Evolutionary conservation across 2,113 vertebrate species (phyloP), one percentile per base, ranked within the genome.

Genomic region (Panthera uncia): DNA sequence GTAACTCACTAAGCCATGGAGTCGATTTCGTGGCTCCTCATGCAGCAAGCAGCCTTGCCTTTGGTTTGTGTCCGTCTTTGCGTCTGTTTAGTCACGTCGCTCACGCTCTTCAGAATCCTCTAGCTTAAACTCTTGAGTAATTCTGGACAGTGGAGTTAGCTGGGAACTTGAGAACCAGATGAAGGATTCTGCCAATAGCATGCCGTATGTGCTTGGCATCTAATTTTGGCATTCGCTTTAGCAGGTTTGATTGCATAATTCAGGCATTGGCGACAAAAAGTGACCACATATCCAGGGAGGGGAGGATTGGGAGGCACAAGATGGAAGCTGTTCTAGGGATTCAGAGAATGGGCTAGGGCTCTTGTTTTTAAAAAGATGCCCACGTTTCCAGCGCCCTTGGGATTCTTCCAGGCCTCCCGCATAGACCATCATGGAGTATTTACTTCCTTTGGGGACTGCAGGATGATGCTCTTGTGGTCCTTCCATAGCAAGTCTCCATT

Each of bases 151-250:
- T 92, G 95, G 96, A 93, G 92, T 78, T 79, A 82, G 89, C 95
- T 79, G 89, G 95, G 91, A 97, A 95, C 87, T 93, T 76, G 97
- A 98, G 97, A 97, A 87, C 89, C 90, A 68, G 61, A 91, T 63
- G 94, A 89, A 91, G 38, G 94, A 50, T 76, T 1, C 86, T 98
- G 97, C 98, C 97, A 97, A 50, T 68, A 93, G 83, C 97, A 89
- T 65, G 96, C 97, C 97, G 78, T 96, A 71, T 97, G 97, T 91
- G 96, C 94, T 86, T 96, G 97, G 97, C 98, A 86, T 88, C 97
- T 89, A 63, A 78, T 93, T 76, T 63, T 93, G 96, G 97, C 78
- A 25, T 78, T 55, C n/a, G 86, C 73, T 96, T 89, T 79, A 85
- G 86, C 96, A 94, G 74, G 87, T 95, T 94, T 57, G 68, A 25